Conservation (phyloP, 2,113 vertebrate species). For the Myxocyprinus asiaticus region DNA sequence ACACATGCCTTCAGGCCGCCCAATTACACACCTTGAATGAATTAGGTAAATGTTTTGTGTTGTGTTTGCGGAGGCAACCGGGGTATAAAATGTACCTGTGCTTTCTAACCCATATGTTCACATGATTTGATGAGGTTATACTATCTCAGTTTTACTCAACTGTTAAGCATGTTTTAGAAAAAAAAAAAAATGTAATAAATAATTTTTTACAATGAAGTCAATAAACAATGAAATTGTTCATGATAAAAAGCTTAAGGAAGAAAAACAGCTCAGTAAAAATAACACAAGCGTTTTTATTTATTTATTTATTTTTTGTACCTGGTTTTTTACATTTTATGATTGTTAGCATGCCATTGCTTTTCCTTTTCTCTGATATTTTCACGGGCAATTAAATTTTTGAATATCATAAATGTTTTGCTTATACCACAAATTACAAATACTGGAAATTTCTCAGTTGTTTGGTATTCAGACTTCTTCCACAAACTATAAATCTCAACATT, state of each 20-base stretch:
- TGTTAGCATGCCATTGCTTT: neutral
- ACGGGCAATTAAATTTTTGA: neutral
- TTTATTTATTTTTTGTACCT: neutral
- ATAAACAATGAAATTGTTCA: conserved; percentile 43
- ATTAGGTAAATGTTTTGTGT: conserved; percentile 51
- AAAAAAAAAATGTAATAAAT: conserved; percentile 31
- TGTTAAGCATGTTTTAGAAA: conserved; percentile 4
- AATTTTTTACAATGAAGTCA: conserved; percentile 33
- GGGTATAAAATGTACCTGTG: conserved; percentile 41
- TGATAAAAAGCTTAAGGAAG: neutral
- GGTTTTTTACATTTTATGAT: neutral
- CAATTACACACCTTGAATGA: conserved; percentile 55
- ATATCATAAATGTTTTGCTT: no score
- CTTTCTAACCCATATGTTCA: conserved; percentile 10
- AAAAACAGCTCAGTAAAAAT: conserved; percentile 52
- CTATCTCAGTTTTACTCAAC: conserved; percentile 6
- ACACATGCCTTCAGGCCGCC: conserved; percentile 42
- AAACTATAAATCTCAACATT: no score
- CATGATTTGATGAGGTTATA: conserved; percentile 12
- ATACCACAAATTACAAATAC: no score
- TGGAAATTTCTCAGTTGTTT: no score
- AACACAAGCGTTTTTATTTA: no score
- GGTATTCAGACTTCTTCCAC: no score
- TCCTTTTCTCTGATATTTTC: conserved; percentile 1
- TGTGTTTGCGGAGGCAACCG: conserved; percentile 17